phyloP scores from a whole-genome alignment of 2,113 vertebrate genomes.

The Columbina picui region DNA sequence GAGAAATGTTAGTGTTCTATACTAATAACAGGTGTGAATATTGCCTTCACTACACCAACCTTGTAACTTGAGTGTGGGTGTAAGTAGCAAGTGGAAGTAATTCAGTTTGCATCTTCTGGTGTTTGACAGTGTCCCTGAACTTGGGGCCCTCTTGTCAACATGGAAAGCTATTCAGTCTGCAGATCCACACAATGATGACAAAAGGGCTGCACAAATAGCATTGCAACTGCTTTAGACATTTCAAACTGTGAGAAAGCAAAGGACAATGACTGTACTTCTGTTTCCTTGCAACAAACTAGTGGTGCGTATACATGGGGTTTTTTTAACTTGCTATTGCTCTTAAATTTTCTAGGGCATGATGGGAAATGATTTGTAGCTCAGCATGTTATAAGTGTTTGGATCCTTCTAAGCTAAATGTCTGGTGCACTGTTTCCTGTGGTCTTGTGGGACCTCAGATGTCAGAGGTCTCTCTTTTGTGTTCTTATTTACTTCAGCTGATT shows the following conservation, averaged over 20 bases:
- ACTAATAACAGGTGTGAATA: not conserved
- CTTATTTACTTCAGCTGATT: not conserved
- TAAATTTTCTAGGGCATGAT: not conserved
- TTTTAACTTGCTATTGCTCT: not conserved
- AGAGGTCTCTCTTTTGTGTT: not conserved
- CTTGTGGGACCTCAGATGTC: not conserved
- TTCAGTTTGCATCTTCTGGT: not conserved
- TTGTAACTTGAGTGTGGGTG: not conserved
- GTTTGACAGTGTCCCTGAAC: not conserved
- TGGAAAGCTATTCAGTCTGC: not conserved
- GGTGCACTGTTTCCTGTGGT: accelerated
- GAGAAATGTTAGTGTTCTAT: not conserved
- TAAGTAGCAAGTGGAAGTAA: not conserved
- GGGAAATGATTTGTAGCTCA: not conserved
- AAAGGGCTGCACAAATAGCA: not conserved
- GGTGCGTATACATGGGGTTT: accelerated
- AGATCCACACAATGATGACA: not conserved
- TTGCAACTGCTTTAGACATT: not conserved
- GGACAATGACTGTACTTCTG: not conserved
- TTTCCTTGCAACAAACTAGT: not conserved
- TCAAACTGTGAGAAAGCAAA: not conserved
- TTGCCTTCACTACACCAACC: not conserved
- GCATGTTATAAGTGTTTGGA: not conserved
- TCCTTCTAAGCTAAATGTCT: not conserved
- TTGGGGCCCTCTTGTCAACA: not conserved